These are phyloP conservation scores for Elephantulus edwardii DNA, from an alignment of 2,113 vertebrate species.

Conservation along the genomic window DNA sequence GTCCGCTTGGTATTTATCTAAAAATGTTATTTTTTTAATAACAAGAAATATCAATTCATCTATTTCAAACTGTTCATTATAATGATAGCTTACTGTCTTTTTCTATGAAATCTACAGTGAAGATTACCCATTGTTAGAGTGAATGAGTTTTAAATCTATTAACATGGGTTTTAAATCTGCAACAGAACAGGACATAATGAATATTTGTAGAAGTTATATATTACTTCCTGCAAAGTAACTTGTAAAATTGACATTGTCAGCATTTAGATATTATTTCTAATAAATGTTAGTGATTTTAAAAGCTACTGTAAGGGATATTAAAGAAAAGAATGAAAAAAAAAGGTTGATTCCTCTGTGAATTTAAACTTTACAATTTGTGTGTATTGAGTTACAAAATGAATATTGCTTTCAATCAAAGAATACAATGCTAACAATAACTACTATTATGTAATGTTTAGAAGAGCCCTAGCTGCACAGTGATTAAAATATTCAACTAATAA, in stretches of 20 bases:
- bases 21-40: not conserved
- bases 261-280: not conserved
- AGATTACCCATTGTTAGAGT: not conserved
- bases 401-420: not conserved
- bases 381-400: not conserved
- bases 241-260: not conserved
- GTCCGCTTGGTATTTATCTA: not conserved
- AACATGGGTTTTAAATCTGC: too few relatives aligned
- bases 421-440: not conserved
- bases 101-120: slow-evolving; percentile 26
- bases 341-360: not conserved
- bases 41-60: slow-evolving; percentile 1
- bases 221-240: not conserved
- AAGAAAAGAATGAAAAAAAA: not conserved
- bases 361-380: not conserved
- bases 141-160: slow-evolving; percentile 32
- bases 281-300: not conserved
- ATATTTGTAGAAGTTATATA: not conserved
- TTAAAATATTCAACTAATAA: not conserved
- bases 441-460: not conserved
- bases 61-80: not conserved
- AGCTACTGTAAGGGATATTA: not conserved
- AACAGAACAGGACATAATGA: not conserved
- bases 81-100: not conserved
- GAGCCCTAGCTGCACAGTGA: not conserved